phyloP scores from a whole-genome alignment of 2,113 vertebrate species.

The Myanophis thanlyinensis region DNA sequence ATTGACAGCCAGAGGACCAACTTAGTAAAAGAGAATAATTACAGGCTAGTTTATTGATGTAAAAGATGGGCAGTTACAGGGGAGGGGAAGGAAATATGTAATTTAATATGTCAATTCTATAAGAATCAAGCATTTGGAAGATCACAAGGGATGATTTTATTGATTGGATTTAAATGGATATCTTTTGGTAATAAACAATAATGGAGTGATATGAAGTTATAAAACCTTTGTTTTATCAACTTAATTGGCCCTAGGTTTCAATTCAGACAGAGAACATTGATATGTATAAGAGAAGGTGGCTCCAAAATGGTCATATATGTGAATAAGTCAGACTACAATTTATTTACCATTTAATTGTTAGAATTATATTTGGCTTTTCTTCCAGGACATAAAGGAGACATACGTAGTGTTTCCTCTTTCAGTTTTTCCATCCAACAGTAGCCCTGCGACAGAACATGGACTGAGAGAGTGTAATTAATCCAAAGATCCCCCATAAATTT shows the following conservation, averaged over 20 bases:
- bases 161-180: background rate
- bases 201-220: background rate
- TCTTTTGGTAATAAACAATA: background rate
- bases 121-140: background rate
- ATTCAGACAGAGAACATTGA: background rate
- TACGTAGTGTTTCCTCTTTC: background rate
- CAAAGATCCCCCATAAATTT: background rate
- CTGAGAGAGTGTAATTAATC: background rate
- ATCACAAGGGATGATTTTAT: background rate
- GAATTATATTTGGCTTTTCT: background rate
- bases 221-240: background rate
- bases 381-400: background rate
- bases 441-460: background rate
- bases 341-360: background rate
- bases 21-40: background rate
- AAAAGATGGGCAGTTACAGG: background rate
- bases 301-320: background rate
- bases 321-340: background rate
- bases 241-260: background rate
- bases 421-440: background rate
- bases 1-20: background rate
- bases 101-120: background rate
- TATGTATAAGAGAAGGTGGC: background rate
- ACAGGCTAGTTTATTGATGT: background rate
- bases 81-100: background rate